Evolutionary conservation across 2,797 vertebrate genomes (phyloP).

Genomic region (Scolopax bukidnonensis): DNA sequence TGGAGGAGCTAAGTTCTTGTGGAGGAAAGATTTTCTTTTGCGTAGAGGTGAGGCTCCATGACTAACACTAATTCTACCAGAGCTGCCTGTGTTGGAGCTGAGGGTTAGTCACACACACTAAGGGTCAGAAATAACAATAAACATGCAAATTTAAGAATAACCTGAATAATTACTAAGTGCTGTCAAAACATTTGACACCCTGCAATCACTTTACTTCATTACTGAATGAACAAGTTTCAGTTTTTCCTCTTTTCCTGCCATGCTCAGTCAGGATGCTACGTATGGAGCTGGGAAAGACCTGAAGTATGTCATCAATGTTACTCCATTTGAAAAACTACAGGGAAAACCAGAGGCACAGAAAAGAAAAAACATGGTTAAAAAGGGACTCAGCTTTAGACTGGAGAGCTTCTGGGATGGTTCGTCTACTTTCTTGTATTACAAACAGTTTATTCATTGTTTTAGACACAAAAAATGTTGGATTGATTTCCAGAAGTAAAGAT

Average conservation of each 20-base stretch:
- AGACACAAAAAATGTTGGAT: background rate
- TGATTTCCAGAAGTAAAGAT: background rate
- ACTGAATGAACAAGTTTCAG: background rate
- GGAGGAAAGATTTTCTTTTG: background rate
- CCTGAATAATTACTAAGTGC: too few species aligned
- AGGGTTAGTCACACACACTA: background rate
- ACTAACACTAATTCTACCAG: background rate
- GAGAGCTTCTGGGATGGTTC: background rate
- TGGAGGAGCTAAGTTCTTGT: background rate
- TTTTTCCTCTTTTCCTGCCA: background rate
- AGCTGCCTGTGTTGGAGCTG: background rate
- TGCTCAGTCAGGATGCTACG: background rate
- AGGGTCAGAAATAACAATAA: background rate
- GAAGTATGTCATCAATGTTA: background rate
- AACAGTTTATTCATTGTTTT: background rate
- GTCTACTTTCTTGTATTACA: background rate
- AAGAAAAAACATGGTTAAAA: background rate
- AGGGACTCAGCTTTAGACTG: background rate
- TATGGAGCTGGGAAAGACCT: background rate
- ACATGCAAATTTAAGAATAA: too few species aligned
- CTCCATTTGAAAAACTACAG: background rate
- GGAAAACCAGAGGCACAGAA: background rate
- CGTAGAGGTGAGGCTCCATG: background rate
- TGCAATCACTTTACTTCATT: background rate
- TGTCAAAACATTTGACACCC: background rate